A percentile compares a stretch with the other conserved stretches of the same genome.
Conservation (phyloP, 2,888 invertebrate genomes). For the Phoenoteleia sp. region DNA sequence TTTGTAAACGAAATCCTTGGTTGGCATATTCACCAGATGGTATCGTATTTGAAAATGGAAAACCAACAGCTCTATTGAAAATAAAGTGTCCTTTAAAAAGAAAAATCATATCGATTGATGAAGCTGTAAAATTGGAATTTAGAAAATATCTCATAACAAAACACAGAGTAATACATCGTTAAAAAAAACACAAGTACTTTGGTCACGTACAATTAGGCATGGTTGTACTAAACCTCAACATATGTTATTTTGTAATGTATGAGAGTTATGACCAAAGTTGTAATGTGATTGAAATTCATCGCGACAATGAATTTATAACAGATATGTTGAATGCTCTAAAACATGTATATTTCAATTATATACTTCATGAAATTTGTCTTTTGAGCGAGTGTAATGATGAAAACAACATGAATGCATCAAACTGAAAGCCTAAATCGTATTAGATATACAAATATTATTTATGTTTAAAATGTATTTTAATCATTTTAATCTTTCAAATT, state of each 20-base stretch:
- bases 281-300: no score
- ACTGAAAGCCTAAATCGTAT: no score
- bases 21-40: slow-evolving; percentile 28
- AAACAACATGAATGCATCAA: no score
- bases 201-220: slow-evolving; percentile 64
- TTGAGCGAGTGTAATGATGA: no score
- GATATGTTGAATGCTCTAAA: no score
- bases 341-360: no score
- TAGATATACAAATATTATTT: no score
- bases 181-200: slow-evolving; percentile 54
- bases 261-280: not conserved
- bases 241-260: slow-evolving; percentile 13
- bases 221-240: slow-evolving; percentile 27
- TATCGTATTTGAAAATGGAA: slow-evolving; percentile 44
- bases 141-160: not conserved
- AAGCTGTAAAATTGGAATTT: slow-evolving; percentile 21
- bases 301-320: no score
- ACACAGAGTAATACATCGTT: not conserved
- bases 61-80: slow-evolving; percentile 64
- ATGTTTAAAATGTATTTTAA: no score
- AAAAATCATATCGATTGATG: slow-evolving; percentile 32
- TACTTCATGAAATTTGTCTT: no score
- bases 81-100: slow-evolving; percentile 73
- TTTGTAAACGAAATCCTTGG: slow-evolving; percentile 18
- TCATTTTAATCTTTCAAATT: no score